Evolutionary conservation across 2,888 invertebrate species (phyloP).

Genomic region (Drosophila anceps): DNA sequence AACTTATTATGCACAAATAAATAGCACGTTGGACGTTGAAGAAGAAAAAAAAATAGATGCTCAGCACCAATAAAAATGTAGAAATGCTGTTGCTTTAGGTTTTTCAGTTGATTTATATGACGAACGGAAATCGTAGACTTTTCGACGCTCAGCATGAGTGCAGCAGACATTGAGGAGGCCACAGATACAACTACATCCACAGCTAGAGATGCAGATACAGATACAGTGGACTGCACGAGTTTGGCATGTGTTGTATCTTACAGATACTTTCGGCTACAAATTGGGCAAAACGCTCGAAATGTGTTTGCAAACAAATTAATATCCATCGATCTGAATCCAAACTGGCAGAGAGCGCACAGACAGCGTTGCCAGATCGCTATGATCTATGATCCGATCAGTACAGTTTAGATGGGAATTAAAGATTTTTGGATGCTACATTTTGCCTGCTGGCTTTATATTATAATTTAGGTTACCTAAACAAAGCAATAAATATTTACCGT

Average conservation of each 20-base stretch:
- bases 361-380: constrained; percentile 55
- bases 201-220: constrained; percentile 13
- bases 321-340: constrained; percentile 71
- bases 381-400: constrained; percentile 54
- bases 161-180: constrained; percentile 68
- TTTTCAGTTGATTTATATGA: constrained; percentile 74
- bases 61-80: constrained; percentile 56
- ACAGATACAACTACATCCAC: constrained; percentile 21
- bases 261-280: constrained; percentile 61
- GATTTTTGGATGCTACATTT: constrained; percentile 12
- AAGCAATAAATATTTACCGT: constrained; percentile 61
- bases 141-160: constrained; percentile 82
- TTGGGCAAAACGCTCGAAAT: constrained; percentile 72
- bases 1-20: constrained; percentile 80
- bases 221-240: constrained; percentile 4
- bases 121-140: constrained; percentile 82
- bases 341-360: constrained; percentile 39
- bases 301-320: constrained; percentile 80
- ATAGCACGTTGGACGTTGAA: constrained; percentile 39
- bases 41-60: constrained; percentile 32
- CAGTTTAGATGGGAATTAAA: constrained; percentile 3
- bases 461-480: constrained; percentile 77
- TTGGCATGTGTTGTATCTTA: constrained; percentile 54
- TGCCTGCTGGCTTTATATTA: constrained; percentile 60
- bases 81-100: constrained; percentile 55